Conservation (phyloP, 2,888 invertebrate genomes). For the Oscheius sp. region DNA sequence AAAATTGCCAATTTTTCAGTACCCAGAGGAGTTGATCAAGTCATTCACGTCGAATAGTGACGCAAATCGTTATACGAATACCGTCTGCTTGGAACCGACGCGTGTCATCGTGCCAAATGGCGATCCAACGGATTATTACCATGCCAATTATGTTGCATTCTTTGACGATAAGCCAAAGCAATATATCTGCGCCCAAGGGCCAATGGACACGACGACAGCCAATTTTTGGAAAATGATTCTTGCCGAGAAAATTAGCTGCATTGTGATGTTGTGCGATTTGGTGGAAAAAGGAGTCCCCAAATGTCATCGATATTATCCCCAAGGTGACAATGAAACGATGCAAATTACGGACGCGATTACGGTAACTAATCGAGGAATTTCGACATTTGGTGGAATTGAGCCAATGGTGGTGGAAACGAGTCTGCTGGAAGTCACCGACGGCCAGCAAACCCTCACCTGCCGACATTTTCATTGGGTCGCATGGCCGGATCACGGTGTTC, state of each 20-base stretch:
- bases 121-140: not conserved
- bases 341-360: not conserved
- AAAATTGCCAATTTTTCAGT: not conserved
- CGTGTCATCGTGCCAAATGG: not conserved
- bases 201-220: not conserved
- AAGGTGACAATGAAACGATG: not conserved
- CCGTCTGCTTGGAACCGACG: not conserved
- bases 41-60: not conserved
- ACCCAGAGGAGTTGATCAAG: not conserved
- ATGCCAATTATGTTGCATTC: not conserved
- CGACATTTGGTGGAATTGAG: not conserved
- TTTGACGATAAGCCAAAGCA: not conserved
- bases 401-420: not conserved
- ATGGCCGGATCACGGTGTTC: slow-evolving; percentile 1
- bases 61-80: not conserved
- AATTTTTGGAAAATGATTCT: slow-evolving; percentile 1
- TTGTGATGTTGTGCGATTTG: not conserved
- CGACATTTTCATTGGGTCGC: slow-evolving; percentile 12
- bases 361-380: not conserved
- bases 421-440: not conserved
- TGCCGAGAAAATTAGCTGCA: not conserved
- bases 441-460: not conserved
- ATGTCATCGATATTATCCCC: not conserved
- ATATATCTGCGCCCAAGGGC: slow-evolving; percentile 1
- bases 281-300: not conserved